These are phyloP conservation scores for Myopa tessellatipennis DNA, from an alignment of 2,888 invertebrate species.

Conservation along the genomic window DNA sequence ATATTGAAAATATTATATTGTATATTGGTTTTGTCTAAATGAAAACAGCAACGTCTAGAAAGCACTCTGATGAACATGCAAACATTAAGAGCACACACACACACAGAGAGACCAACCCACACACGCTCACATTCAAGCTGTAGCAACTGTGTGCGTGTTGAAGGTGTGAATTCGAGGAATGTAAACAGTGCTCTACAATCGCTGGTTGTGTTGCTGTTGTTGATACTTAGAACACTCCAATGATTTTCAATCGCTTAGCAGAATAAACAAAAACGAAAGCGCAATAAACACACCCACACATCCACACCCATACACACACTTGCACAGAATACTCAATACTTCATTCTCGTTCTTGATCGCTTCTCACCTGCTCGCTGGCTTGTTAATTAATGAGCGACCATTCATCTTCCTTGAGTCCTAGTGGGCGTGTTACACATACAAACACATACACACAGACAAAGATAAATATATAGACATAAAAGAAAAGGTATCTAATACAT, in stretches of 20 bases:
- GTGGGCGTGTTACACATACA: too few species aligned
- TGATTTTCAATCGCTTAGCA: constrained; percentile 13
- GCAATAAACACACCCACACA: background rate
- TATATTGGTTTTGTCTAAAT: background rate
- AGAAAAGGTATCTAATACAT: too few species aligned
- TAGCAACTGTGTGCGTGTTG: too few species aligned
- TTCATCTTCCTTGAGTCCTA: too few species aligned
- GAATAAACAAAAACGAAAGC: background rate
- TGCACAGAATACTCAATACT: background rate
- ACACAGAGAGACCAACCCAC: background rate
- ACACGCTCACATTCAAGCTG: background rate
- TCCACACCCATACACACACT: background rate
- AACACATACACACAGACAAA: too few species aligned
- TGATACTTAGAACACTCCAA: background rate
- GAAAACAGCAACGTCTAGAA: background rate
- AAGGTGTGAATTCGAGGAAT: background rate
- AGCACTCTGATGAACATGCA: background rate
- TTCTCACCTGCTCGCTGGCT: too few species aligned
- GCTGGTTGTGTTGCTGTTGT: background rate
- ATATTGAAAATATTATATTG: too few species aligned
- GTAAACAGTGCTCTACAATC: too few species aligned
- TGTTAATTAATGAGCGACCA: too few species aligned
- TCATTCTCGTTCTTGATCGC: too few species aligned
- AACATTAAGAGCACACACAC: background rate
- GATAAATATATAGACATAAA: too few species aligned